Base-by-base conservation (phyloP, 1,140 invertebrate species). In the Orius insidiosus region DNA sequence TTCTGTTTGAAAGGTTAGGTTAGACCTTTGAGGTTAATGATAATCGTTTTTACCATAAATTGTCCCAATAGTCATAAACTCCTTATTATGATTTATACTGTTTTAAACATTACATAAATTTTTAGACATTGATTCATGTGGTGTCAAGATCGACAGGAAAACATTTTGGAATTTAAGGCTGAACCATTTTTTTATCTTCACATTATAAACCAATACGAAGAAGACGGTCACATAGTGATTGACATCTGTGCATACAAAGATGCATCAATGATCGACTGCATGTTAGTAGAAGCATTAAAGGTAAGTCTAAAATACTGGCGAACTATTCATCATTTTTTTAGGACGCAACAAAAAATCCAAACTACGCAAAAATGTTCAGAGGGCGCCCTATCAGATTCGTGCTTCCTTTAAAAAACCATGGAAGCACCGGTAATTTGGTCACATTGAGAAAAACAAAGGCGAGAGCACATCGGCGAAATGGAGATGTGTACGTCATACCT, bases 171-270 rank as follows among this genome's bases (percentile, higher is more conserved):
- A 37, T 82, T 75, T 57, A 57, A 72, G 14, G 70, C 83, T 0
- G 76, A 85, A 46, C 63, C 76, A 0, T 78, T 92, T 50, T 90
- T 92, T 57, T 88, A 78, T 53, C 68, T 92, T 2, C 89, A 94
- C 57, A 81, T 87, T 30, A 86, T 92, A 44, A 94, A 94, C 64
- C 75, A 81, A 43, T 94, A 77, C 57, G 87, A 88, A 57, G 52
- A 57, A 9, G 72, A 78, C 36, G 67, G 71, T n/a, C 67, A 73
- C 38, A 60, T 89, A 1, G 61, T 77, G 2, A 60, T 92, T 0
- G 87, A 93, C 57, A 70, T 93, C 31, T 88, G 85, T 56, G 72
- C 74, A 42, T 92, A 89, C 57, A 73, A 77, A 48, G 75, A 89
- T 65, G 71, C 84, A 0, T 69, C 75, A 49, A 82, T 86, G 70